Conservation (phyloP, 1,140 invertebrate species). For the Drosophila subpulchrella region DNA sequence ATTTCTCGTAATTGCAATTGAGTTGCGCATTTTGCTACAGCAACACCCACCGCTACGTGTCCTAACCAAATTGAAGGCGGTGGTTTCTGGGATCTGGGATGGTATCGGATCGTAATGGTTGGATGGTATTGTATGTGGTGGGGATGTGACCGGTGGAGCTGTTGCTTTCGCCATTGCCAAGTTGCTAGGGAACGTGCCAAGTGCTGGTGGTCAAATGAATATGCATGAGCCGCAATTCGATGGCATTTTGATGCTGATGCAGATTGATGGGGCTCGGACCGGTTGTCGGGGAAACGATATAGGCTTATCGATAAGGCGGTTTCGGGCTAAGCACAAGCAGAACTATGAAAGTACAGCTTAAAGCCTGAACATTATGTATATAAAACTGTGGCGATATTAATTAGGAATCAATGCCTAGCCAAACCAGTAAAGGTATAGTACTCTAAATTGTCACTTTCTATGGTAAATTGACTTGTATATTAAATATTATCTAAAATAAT, state of each 20-base stretch:
- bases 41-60: constrained; percentile 58
- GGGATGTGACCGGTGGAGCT: too few species aligned
- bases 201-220: constrained; percentile 73
- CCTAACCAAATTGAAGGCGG: constrained; percentile 24
- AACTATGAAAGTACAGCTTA: too few species aligned
- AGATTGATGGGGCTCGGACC: constrained; percentile 11
- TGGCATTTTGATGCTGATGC: constrained; percentile 13
- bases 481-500: too few species aligned
- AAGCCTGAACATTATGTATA: too few species aligned
- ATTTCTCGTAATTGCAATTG: constrained; percentile 76
- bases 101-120: not conserved
- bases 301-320: constrained; percentile 9
- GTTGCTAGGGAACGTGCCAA: constrained; percentile 20
- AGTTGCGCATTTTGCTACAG: constrained; percentile 52
- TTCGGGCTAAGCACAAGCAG: not conserved
- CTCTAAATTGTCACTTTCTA: too few species aligned
- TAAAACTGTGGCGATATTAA: too few species aligned
- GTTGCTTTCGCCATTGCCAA: too few species aligned
- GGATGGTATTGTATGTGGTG: too few species aligned
- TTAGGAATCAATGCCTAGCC: too few species aligned
- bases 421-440: too few species aligned
- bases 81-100: not conserved
- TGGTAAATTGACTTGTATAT: too few species aligned
- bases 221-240: constrained; percentile 50
- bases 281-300: not conserved